phyloP scores from a whole-genome alignment of 2,113 vertebrate genomes.

The Gopherus evgoodei region DNA sequence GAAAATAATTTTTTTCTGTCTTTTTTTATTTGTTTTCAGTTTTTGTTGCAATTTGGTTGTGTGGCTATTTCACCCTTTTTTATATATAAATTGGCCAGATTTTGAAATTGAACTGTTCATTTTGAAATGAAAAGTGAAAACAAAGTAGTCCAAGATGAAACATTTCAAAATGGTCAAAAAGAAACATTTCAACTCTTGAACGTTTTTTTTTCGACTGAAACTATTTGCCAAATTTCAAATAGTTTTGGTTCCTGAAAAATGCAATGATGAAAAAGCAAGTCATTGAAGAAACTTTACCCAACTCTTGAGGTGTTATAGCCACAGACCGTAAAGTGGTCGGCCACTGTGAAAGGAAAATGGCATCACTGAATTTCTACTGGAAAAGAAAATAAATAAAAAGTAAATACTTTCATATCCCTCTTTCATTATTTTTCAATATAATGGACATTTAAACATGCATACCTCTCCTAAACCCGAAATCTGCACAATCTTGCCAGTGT shows the following conservation, averaged over 20 bases:
- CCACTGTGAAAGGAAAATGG: fast-evolving
- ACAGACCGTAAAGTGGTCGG: neutral
- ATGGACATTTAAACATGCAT: neutral
- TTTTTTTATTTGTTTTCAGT: neutral
- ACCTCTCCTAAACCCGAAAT: neutral
- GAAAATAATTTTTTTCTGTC: neutral
- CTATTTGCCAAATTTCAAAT: neutral
- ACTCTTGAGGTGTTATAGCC: neutral
- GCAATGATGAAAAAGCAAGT: neutral
- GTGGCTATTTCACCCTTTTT: no score
- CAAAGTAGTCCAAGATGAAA: neutral
- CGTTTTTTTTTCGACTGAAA: neutral
- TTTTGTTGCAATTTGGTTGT: neutral
- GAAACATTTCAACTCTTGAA: neutral
- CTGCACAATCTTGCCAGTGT: neutral
- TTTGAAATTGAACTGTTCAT: neutral
- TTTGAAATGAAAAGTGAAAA: neutral
- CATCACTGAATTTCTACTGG: neutral
- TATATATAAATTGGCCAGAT: neutral
- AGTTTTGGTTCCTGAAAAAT: neutral
- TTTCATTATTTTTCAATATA: neutral
- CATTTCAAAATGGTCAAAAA: neutral
- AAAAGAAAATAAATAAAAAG: neutral
- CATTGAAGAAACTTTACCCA: no score
- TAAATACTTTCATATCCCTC: neutral